Conservation (phyloP, 2,113 vertebrate genomes). For the Guaruba guarouba region DNA sequence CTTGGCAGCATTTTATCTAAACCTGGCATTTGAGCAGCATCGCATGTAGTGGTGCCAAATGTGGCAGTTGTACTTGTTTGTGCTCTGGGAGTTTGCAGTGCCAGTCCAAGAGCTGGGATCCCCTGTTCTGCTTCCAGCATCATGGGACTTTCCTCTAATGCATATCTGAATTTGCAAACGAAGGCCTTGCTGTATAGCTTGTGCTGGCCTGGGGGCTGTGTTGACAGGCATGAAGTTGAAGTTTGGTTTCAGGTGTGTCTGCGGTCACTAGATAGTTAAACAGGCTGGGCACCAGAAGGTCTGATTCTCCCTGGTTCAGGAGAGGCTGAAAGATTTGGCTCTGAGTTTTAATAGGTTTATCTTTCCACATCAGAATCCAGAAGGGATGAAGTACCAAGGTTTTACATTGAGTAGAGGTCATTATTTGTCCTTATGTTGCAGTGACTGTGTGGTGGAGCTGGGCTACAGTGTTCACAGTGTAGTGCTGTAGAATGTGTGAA, state of each 20-base stretch:
- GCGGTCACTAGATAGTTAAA: conserved; percentile 22
- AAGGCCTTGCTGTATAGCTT: not conserved
- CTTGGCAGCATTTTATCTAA: not conserved
- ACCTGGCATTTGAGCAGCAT: not conserved
- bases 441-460: not conserved
- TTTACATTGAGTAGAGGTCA: not conserved
- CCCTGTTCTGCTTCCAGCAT: not conserved
- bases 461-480: not conserved
- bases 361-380: not conserved
- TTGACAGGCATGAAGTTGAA: not conserved
- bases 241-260: not conserved
- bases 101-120: not conserved
- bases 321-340: not conserved
- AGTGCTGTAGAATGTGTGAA: not conserved
- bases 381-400: not conserved
- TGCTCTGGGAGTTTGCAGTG: not conserved
- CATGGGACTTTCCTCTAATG: not conserved
- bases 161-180: not conserved
- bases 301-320: conserved; percentile 9
- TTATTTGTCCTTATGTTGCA: not conserved
- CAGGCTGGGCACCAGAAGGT: conserved; percentile 19
- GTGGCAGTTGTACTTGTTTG: not conserved
- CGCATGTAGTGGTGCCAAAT: accelerated
- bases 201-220: not conserved
- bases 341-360: not conserved